These are phyloP conservation scores for Forbesichthys papilliferus DNA, from an alignment of 2,113 vertebrate species.

Conservation along the genomic window DNA sequence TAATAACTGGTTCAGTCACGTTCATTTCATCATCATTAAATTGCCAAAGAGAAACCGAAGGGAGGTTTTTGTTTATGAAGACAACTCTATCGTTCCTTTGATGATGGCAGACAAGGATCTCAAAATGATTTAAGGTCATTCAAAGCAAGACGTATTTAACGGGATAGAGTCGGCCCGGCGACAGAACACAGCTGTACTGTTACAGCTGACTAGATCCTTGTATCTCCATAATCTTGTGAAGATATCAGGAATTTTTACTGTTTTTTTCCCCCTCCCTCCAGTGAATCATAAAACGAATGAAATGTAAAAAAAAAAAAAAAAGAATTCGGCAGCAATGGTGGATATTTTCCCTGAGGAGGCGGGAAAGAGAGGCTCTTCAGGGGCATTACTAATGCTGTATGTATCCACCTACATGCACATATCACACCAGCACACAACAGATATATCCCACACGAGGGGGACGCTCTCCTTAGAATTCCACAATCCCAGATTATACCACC, in stretches of 20 bases:
- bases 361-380: slow-evolving; percentile 49
- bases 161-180: slow-evolving; percentile 43
- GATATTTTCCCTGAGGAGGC: slow-evolving; percentile 37
- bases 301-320: no score
- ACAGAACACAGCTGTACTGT: slow-evolving; percentile 53
- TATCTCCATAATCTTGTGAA: no score
- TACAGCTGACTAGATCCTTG: no score
- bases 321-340: neutral
- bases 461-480: slow-evolving; percentile 12
- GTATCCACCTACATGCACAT: slow-evolving; percentile 42
- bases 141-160: slow-evolving; percentile 33
- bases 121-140: slow-evolving; percentile 37
- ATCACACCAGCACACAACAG: slow-evolving; percentile 24
- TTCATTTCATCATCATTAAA: slow-evolving; percentile 25
- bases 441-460: slow-evolving; percentile 38
- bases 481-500: slow-evolving; percentile 21
- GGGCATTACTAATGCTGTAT: slow-evolving; percentile 48
- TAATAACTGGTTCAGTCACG: no score
- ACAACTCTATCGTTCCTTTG: slow-evolving; percentile 9
- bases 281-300: no score
- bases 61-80: neutral
- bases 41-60: slow-evolving; percentile 19
- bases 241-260: no score
- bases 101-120: slow-evolving; percentile 23
- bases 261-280: no score